Conservation (phyloP, 2,113 vertebrate species). For the Morone saxatilis region DNA sequence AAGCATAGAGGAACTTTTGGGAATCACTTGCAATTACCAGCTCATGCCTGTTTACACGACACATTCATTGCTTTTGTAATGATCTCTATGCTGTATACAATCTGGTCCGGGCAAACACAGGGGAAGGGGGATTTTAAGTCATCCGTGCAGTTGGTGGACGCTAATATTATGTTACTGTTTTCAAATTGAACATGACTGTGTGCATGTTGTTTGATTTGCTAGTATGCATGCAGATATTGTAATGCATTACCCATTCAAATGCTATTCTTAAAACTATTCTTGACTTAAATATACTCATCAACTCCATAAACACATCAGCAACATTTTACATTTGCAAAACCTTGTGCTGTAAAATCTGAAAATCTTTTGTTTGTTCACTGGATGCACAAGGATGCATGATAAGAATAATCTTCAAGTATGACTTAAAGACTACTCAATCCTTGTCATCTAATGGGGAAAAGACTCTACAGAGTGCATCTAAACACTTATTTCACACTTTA, state of each 20-base stretch:
- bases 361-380: not conserved
- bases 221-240: not conserved
- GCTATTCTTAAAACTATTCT: not conserved
- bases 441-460: not conserved
- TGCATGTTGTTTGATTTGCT: not conserved
- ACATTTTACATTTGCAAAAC: not conserved
- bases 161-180: not conserved
- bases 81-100: conserved; percentile 61
- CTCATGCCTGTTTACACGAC: conserved; percentile 59
- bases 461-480: not conserved
- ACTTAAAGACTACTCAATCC: not conserved
- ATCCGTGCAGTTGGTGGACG: conserved; percentile 1
- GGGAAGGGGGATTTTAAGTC: not conserved
- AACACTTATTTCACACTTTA: conserved; percentile 24
- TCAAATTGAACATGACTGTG: not conserved
- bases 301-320: not conserved
- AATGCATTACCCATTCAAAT: not conserved
- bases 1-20: conserved; percentile 69
- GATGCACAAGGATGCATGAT: not conserved
- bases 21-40: conserved; percentile 72
- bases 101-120: not conserved
- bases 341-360: not conserved
- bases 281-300: not conserved
- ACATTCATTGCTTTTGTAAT: conserved; percentile 64
- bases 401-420: not conserved